Conservation (phyloP, 2,797 vertebrate genomes). For the Myioborus melanocephalus region DNA sequence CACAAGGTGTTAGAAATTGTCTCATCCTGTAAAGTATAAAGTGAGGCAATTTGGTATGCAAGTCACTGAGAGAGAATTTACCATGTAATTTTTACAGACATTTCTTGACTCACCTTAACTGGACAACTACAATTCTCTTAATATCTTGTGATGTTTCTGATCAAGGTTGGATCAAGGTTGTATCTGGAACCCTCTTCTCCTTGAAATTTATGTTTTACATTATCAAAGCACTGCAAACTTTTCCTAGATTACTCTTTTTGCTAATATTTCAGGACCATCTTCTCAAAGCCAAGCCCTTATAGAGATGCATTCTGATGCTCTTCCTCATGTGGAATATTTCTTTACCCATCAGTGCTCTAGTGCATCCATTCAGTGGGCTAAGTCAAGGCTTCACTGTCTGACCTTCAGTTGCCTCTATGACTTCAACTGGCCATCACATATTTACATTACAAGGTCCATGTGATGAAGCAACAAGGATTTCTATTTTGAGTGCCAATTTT, state of each 20-base stretch:
- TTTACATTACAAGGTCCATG: neutral
- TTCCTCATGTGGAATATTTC: neutral
- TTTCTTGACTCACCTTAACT: neutral
- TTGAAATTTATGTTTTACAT: neutral
- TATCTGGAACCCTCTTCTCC: neutral
- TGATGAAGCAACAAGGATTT: neutral
- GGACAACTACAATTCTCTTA: neutral
- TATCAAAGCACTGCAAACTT: neutral
- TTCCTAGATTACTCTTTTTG: neutral
- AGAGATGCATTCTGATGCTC: neutral
- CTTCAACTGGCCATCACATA: neutral
- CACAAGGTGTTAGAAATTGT: neutral
- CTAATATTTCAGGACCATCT: neutral
- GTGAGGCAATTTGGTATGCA: neutral
- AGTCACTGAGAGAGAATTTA: neutral
- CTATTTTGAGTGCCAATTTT: neutral
- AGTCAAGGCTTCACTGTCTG: neutral
- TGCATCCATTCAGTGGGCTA: neutral
- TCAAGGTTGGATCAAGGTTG: neutral
- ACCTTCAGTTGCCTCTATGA: neutral
- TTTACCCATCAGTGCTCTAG: neutral
- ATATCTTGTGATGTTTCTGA: neutral
- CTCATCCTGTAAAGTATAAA: neutral
- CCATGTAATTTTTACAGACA: neutral
- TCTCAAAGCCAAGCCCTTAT: neutral